A percentile compares a stretch with the other conserved stretches of the same genome.
These are phyloP conservation scores for Dermolepida albohirtum DNA, from an alignment of 2,888 invertebrate species.

Conservation along the genomic window DNA sequence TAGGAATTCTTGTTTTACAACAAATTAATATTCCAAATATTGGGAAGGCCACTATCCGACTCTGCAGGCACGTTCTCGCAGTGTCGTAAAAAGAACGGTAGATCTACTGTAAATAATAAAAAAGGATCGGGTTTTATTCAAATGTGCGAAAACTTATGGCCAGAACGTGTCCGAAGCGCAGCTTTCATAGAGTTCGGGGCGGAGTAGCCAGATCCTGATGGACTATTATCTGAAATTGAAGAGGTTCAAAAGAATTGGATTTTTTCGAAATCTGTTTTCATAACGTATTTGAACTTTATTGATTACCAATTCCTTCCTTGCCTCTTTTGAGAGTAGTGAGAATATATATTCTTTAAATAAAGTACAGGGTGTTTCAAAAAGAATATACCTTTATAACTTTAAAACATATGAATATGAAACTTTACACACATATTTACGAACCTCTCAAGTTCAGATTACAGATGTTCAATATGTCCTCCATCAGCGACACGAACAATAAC, in stretches of 20 bases:
- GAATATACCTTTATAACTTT: too few relatives aligned
- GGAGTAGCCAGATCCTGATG: slow-evolving; percentile 27
- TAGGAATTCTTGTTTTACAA: slow-evolving; percentile 24
- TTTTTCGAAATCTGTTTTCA: slow-evolving; percentile 26
- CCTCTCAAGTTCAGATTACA: too few relatives aligned
- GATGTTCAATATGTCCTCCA: too few relatives aligned
- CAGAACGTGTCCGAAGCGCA: slow-evolving; percentile 35
- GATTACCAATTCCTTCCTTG: background rate
- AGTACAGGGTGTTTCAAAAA: too few relatives aligned
- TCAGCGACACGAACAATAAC: too few relatives aligned
- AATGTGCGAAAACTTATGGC: slow-evolving; percentile 37
- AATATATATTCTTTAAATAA: too few relatives aligned
- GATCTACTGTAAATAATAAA: slow-evolving; percentile 37
- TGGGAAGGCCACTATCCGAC: slow-evolving; percentile 20
- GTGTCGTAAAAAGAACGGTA: slow-evolving; percentile 34
- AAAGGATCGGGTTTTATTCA: slow-evolving; percentile 38
- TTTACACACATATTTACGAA: too few relatives aligned
- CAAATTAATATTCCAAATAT: slow-evolving; percentile 30
- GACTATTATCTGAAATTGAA: slow-evolving; percentile 37
- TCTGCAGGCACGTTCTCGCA: slow-evolving; percentile 27
- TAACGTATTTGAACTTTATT: slow-evolving; percentile 4
- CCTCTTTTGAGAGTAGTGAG: background rate
- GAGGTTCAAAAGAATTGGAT: slow-evolving; percentile 35
- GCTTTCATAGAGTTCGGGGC: slow-evolving; percentile 29
- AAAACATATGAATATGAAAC: too few relatives aligned